Evolutionary conservation across 2,888 invertebrate genomes (phyloP).

Genomic region (Tholera decimalis): DNA sequence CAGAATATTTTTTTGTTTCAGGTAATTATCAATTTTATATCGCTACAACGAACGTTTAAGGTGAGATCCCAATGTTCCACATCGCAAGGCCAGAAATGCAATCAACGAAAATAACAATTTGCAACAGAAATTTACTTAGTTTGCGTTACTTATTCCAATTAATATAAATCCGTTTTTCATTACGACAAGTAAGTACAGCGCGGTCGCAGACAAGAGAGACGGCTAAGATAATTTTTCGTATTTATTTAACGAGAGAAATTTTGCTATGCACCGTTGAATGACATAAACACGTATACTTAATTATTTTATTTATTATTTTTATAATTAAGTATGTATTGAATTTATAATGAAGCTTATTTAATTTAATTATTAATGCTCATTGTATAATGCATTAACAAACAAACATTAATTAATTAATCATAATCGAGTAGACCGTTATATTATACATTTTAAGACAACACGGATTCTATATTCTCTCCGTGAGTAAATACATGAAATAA

Average conservation of each 20-base stretch:
- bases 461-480: slow-evolving; percentile 1
- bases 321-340: not conserved
- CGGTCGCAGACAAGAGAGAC: slow-evolving; percentile 28
- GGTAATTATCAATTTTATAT: slow-evolving; percentile 77
- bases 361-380: slow-evolving; percentile 5
- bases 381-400: slow-evolving; percentile 19
- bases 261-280: slow-evolving; percentile 30
- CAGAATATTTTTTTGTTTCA: slow-evolving; percentile 79
- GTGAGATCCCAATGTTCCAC: slow-evolving; percentile 74
- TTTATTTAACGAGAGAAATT: slow-evolving; percentile 40
- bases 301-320: slow-evolving; percentile 7
- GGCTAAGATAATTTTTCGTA: not conserved
- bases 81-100: slow-evolving; percentile 23
- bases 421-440: slow-evolving; percentile 11
- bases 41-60: slow-evolving; percentile 73
- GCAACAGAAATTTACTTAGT: slow-evolving; percentile 10
- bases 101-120: slow-evolving; percentile 28
- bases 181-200: slow-evolving; percentile 25
- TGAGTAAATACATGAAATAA: slow-evolving; percentile 11
- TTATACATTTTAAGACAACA: not conserved
- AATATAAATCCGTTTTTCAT: slow-evolving; percentile 34
- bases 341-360: slow-evolving; percentile 18
- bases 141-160: slow-evolving; percentile 27
- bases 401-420: slow-evolving; percentile 6
- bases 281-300: not conserved